A percentile compares a stretch with the other conserved stretches of the same genome.
These are phyloP conservation scores for Amphiprion clarkii DNA, from an alignment of 2,797 vertebrate species.

Conservation along the genomic window DNA sequence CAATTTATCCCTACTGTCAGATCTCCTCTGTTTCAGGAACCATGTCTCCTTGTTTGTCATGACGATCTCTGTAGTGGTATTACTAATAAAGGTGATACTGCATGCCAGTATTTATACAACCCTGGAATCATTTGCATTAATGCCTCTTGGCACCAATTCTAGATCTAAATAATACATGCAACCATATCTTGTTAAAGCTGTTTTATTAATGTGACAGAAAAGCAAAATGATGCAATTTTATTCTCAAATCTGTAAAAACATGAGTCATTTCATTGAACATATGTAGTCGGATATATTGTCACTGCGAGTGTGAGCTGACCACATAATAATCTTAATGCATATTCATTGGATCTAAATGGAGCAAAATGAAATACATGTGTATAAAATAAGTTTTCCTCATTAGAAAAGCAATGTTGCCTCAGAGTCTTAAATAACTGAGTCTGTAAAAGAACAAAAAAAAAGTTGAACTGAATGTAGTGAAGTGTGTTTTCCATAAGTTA, in stretches of 20 bases:
- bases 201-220: not conserved
- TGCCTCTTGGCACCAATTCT: not conserved
- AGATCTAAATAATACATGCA: not conserved
- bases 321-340: not conserved
- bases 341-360: not conserved
- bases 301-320: not conserved
- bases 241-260: not conserved
- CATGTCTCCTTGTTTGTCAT: not conserved
- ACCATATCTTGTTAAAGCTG: not conserved
- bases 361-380: not conserved
- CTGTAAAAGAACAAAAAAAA: not conserved
- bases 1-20: not conserved
- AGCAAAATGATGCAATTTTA: not conserved
- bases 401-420: not conserved
- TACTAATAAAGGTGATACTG: constrained; percentile 39
- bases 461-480: not conserved
- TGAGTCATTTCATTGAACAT: not conserved
- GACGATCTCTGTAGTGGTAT: constrained; percentile 7
- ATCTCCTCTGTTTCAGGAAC: constrained; percentile 1
- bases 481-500: not conserved
- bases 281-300: not conserved
- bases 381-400: not conserved
- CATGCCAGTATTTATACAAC: constrained; percentile 34
- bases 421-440: not conserved
- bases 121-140: constrained; percentile 20